Evolutionary conservation across 2,113 vertebrate species (phyloP), one percentile per base, ranked within the genome.

Genomic region (Scomber colias): DNA sequence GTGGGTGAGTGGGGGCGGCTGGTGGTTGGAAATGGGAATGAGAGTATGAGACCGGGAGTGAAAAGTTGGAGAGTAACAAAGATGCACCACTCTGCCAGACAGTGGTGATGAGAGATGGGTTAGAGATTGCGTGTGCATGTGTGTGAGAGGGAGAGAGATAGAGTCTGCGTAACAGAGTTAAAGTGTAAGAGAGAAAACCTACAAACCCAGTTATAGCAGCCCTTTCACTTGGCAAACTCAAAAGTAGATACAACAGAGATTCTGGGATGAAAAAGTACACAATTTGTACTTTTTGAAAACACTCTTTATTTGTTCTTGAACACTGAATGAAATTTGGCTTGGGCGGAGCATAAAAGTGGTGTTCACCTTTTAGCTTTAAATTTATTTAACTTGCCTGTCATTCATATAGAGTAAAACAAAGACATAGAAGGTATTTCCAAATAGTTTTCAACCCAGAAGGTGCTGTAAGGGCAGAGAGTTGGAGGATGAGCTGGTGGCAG

Each of bases 1-100:
- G 87, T 71, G 84, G 75, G 82, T 76, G 79, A 87, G 87, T 61
- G 57, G 80, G 84, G 85, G 83, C 19, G 14, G 74, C 74, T 79
- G 86, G 84, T 2, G 54, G 71, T 66, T 77, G 69, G 70, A 77
- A 89, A 80, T 73, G 74, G 57, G 80, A 77, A 81, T 82, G 21
- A 46, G 74, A 77, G 74, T 67, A 83, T 67, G 75, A 86, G 82
- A 46, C 67, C 45, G 48, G 51, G 77, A 78, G 81, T 67, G 56
- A 81, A 61, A 84, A 65, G 84, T 70, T 89, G 75, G 56, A 77
- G 50, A 60, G 79, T 81, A 90, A 85, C 81, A 89, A 87, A 88
- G 77, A 75, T 77, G 78, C 67, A 40, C 61, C 56, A 55, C 35
- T 27, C 57, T 66, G 84, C 61, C 67, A 82, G 80, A 85, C 60